These are phyloP conservation scores for Passer domesticus DNA, from an alignment of 2,113 vertebrate species.

Conservation along the genomic window DNA sequence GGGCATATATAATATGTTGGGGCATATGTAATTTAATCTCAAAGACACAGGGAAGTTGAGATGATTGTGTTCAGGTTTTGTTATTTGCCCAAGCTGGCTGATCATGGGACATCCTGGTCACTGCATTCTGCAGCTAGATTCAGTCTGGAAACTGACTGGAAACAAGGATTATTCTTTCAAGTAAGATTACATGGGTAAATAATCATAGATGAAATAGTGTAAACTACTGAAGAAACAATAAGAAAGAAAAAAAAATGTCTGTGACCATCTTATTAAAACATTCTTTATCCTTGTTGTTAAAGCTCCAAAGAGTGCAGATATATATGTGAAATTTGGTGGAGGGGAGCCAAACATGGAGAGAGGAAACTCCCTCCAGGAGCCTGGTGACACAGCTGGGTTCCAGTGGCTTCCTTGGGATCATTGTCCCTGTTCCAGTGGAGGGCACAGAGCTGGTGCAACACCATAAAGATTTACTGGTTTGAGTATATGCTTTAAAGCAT, in stretches of 20 bases:
- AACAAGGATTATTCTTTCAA: neutral
- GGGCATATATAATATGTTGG: too few species aligned
- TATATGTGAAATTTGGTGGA: neutral
- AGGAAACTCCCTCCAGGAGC: neutral
- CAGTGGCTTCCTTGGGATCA: neutral
- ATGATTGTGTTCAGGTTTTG: neutral
- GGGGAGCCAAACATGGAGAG: neutral
- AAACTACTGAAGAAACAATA: neutral
- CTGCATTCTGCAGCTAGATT: neutral
- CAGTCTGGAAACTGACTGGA: neutral
- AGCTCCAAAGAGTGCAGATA: neutral
- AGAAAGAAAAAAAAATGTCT: neutral
- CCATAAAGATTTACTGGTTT: neutral
- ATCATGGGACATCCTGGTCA: neutral
- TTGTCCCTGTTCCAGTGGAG: neutral
- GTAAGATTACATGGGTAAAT: neutral
- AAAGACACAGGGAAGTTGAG: neutral
- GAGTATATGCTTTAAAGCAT: neutral
- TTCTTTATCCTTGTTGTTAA: neutral
- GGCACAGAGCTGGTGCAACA: fast-evolving
- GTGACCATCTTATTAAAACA: neutral
- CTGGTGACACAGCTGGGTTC: neutral
- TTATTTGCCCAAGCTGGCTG: neutral
- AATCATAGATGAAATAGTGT: neutral
- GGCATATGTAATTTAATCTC: neutral